phyloP scores from a whole-genome alignment of 2,888 invertebrate species.

The Laspeyria flexula region DNA sequence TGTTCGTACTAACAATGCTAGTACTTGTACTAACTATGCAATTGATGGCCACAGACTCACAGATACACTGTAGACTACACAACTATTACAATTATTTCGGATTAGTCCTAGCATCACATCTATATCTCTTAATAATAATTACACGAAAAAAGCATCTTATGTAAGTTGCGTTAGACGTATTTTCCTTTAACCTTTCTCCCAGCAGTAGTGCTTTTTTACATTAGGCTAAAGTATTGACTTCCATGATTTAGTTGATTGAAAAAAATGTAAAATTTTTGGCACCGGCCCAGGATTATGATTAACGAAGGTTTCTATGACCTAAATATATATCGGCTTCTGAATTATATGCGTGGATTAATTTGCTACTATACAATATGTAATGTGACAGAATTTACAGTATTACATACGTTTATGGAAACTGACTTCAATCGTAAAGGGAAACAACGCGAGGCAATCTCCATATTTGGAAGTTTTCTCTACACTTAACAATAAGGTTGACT shows the following conservation, averaged over 20 bases:
- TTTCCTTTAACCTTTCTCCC: too few relatives aligned
- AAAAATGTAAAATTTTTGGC: slow-evolving; percentile 31
- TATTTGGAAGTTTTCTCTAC: background rate
- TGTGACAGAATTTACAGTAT: background rate
- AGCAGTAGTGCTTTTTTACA: too few relatives aligned
- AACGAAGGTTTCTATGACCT: slow-evolving; percentile 34
- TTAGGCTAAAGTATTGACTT: background rate
- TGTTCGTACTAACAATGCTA: slow-evolving; percentile 47
- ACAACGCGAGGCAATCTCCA: background rate
- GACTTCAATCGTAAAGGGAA: background rate
- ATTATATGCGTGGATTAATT: slow-evolving; percentile 1
- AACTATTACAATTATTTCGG: slow-evolving; percentile 8
- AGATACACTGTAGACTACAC: slow-evolving; percentile 22
- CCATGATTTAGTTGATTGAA: slow-evolving; percentile 10
- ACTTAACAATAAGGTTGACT: background rate
- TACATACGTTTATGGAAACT: background rate
- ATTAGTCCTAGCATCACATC: slow-evolving; percentile 10
- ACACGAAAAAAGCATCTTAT: background rate
- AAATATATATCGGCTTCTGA: slow-evolving; percentile 26
- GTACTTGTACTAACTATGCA: slow-evolving; percentile 7
- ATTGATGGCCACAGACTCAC: slow-evolving; percentile 16
- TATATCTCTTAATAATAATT: background rate
- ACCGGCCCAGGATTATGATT: slow-evolving; percentile 32
- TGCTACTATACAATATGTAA: background rate
- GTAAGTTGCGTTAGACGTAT: too few relatives aligned